A percentile compares a stretch with the other conserved stretches of the same genome.
Evolutionary conservation across 2,888 invertebrate genomes (phyloP).

Genomic region (Arrhopalites spinosus): DNA sequence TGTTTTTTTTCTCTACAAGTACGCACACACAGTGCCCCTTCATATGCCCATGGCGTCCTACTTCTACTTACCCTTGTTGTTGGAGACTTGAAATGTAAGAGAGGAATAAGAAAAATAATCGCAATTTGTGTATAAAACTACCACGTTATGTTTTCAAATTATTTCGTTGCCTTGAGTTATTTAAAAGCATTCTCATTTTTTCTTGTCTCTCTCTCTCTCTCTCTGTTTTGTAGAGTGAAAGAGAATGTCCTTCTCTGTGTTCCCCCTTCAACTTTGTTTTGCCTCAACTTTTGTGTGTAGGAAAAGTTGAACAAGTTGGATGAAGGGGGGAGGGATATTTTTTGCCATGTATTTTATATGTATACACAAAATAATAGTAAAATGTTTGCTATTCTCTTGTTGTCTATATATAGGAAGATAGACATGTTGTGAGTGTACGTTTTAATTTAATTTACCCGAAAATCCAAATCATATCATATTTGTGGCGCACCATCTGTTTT

Average conservation of each 20-base stretch:
- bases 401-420: neutral
- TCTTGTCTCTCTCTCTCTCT: neutral
- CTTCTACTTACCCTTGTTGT: neutral
- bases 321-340: too few relatives aligned
- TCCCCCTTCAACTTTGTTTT: too few relatives aligned
- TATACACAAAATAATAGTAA: neutral
- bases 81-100: neutral
- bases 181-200: conserved; percentile 13
- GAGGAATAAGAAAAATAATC: neutral
- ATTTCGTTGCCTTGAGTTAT: conserved; percentile 33
- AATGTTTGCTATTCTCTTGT: neutral
- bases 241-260: too few relatives aligned
- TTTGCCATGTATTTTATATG: neutral
- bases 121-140: conserved; percentile 15
- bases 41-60: too few relatives aligned
- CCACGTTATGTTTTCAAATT: conserved; percentile 25
- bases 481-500: conserved; percentile 27
- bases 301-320: too few relatives aligned
- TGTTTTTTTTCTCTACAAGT: too few relatives aligned
- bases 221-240: too few relatives aligned
- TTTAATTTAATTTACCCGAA: conserved; percentile 29
- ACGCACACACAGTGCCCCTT: too few relatives aligned
- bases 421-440: conserved; percentile 1
- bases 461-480: conserved; percentile 32
- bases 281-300: too few relatives aligned